A percentile compares a stretch with the other conserved stretches of the same genome.
phyloP scores from a whole-genome alignment of 2,113 vertebrate genomes.

The Globicephala melas region DNA sequence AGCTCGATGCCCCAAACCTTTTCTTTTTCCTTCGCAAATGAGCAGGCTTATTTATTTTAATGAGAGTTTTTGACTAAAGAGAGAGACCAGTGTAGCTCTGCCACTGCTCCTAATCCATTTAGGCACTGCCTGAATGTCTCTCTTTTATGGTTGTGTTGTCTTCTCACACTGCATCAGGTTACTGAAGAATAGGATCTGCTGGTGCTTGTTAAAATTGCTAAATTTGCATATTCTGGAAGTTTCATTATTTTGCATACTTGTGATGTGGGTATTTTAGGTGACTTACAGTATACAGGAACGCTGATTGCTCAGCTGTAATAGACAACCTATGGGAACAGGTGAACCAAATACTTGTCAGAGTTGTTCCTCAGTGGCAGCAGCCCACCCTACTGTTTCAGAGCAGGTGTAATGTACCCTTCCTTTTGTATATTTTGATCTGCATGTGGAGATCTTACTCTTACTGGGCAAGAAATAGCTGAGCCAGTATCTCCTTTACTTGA shows the following conservation, averaged over 20 bases:
- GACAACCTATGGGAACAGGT: neutral
- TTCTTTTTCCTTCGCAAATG: constrained; percentile 57
- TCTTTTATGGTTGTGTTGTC: constrained; percentile 31
- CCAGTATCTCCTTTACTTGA: neutral
- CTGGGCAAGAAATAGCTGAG: neutral
- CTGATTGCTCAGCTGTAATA: neutral
- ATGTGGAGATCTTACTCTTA: neutral
- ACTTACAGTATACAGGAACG: neutral
- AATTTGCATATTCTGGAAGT: constrained; percentile 52
- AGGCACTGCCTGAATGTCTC: neutral
- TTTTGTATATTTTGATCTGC: neutral
- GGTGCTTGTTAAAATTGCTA: constrained; percentile 54
- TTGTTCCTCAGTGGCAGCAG: neutral
- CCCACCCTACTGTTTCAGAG: neutral
- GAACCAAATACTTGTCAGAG: neutral
- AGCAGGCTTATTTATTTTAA: constrained; percentile 77
- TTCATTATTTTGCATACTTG: constrained; percentile 9
- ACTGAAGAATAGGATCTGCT: constrained; percentile 11
- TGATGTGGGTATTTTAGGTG: neutral
- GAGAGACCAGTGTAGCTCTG: constrained; percentile 57
- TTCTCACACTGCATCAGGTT: constrained; percentile 11
- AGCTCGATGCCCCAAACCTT: constrained; percentile 14
- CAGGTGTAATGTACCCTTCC: neutral
- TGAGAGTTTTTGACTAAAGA: constrained; percentile 63
- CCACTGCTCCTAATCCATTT: constrained; percentile 62